Base-by-base conservation (phyloP, 2,888 invertebrate genomes). In the Stenotaenia linearis region DNA sequence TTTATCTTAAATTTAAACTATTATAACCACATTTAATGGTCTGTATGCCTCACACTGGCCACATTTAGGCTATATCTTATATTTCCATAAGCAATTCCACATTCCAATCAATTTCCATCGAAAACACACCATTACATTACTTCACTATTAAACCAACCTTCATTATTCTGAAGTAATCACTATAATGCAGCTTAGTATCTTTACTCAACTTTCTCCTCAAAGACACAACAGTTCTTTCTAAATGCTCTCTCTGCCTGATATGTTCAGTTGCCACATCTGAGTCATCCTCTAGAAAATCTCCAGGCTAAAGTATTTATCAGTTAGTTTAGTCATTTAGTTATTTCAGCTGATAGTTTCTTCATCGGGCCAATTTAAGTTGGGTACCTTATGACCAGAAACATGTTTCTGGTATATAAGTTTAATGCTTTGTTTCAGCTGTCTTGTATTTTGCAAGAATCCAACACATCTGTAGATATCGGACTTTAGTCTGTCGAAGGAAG, bases 401-500 rank as follows among this genome's bases (percentile, higher is more conserved):
- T 87, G 85, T 83, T 87, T 87, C 82, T 85, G 50, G n/a, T 78
- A 78, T 69, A 86, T 84, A 56, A 88, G 88, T 79, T 87, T 88
- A 37, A 90, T 86, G 50, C 87, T 86, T 25, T 86, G 86, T 84
- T 90, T 90, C 32, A 91, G 84, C 80, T 91, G 85, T 85, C 90
- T 87, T 0, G 93, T 92, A 83, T 95, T 92, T 85, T 94, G 93
- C 69, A 95, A 90, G 81, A 91, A 90, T 0, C 91, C 91, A 6
- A 94, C 92, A 84, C 93, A 91, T 81, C 92, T 90, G 84, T 93
- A 92, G 78, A 97, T 89, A 83, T 96, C 96, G 76, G 91, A 91
- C 85, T 93, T 91, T 81, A 97, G 92, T 83, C 90, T 90, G 83
- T 91, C 91, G 40, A 95, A 85, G 0, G 91, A 88, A 80, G 89